Base-by-base conservation (phyloP, 2,888 invertebrate species). In the Amblyjoppa fuscipennis region DNA sequence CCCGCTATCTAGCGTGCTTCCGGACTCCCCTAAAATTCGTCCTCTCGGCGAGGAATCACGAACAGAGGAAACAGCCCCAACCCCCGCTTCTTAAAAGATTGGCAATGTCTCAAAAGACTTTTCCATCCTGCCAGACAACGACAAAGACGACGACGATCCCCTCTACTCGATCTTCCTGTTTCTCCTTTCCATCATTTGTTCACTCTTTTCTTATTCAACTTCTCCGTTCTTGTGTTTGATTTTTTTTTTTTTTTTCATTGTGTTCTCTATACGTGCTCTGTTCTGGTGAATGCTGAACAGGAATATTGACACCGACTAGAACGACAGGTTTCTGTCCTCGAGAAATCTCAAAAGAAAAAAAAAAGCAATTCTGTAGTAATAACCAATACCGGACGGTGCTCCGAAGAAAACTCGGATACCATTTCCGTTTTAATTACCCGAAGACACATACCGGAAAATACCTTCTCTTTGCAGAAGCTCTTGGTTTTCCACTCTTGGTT, bases 31-130 rank as follows among this genome's bases (percentile, higher is more conserved):
- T 49, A 51, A 49, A 75, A 49, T 61, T 38, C 49, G 34, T 49
- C 61, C 41, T n/a, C 31, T 11, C 49, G 66, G 56, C 41, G 49
- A 69, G 61, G 59, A 79, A 49, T 61, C 11, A 28, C 41, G 75
- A 56, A 53, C 64, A n/a, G 16, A 56, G n/a, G 61, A 74, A 69
- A 61, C 79, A 11, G 41, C 41, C 9, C 41, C 9, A 1, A 28
- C 69, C 69, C 51, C 68, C 61, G 78, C 38, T 45, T 41, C 51
- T 78, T 80, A 68, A 73, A 81, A 76, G 73, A 87, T 76, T 91
- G 91, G 90, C 91, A 90, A 82, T 87, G 88, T 88, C 88, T 91
- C 91, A 91, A 90, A 84, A 89, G 86, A 81, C 70, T 70, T 76
- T 56, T 80, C 56, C 59, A 76, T 81, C 28, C 59, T 56, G 16